phyloP scores from a whole-genome alignment of 2,113 vertebrate genomes.

The Stigmatopora nigra region DNA sequence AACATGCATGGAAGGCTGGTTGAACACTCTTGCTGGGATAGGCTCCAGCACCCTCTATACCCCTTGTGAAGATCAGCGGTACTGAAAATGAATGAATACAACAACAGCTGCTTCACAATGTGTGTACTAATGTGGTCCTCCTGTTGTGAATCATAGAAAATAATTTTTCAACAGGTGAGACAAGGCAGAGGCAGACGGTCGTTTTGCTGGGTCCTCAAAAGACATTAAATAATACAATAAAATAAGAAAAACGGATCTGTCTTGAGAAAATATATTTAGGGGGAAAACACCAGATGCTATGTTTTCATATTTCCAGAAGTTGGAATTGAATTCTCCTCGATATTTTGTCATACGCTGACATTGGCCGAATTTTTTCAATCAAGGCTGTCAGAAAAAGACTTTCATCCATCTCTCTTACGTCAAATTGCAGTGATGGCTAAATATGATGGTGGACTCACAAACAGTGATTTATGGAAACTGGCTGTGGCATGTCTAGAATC shows the following conservation, averaged over 20 bases:
- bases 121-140: neutral
- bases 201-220: neutral
- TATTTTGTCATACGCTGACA: conserved; percentile 7
- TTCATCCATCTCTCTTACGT: conserved; percentile 12
- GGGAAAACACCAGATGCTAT: no score
- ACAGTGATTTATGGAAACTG: neutral
- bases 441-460: conserved; percentile 2
- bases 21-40: no score
- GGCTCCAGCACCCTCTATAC: no score
- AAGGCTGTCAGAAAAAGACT: neutral
- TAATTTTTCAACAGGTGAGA: neutral
- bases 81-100: no score
- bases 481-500: conserved; percentile 14
- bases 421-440: conserved; percentile 3
- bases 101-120: neutral
- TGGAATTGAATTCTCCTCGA: neutral
- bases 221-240: neutral
- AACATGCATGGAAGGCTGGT: no score
- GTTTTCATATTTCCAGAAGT: conserved; percentile 6
- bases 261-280: neutral
- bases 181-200: neutral
- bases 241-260: neutral
- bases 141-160: neutral
- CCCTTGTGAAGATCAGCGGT: no score
- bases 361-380: conserved; percentile 7